Evolutionary conservation across 2,888 invertebrate species (phyloP), one percentile per base, ranked within the genome.

Genomic region (Helicoverpa assulta): DNA sequence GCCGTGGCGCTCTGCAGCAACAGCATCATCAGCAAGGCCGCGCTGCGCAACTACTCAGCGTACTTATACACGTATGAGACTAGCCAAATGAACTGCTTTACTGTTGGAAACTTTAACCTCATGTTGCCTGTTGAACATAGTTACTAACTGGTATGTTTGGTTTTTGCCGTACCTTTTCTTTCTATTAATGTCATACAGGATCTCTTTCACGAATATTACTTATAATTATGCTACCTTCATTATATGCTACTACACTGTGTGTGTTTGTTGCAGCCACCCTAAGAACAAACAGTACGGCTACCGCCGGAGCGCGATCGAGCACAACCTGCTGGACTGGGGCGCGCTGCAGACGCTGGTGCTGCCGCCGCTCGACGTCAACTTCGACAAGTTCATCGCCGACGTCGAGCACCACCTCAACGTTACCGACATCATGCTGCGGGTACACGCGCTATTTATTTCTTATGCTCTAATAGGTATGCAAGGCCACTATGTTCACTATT

Each of bases 1-100:
- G 97, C 94, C 0, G 91, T 97, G 52, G 96, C 96, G 6, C 92
- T 97, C 76, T 97, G 97, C 88, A 82, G 79, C 66, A 79, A 77
- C 65, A 70, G 68, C 54, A 14, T 83, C 68, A 80, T 83, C 65
- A 70, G 80, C 62, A 70, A 33, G 14, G 2, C 40, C 2, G 70
- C 72, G 0, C 59, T 83, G 8, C 43, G 55, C 10, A 78, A 80
- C 54, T 73, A 73, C 5, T 66, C 74, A 1, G 37, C 29, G 0
- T 78, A 57, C 52, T 58, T 83, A 7, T 70, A 37, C 26, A 65
- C 37, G 82, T 81, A 67, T 0, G 71, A 57, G 2, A 14, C n/a
- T 21, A 14, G 10, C 43, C 10, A 33, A 33, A 33, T 33, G 8
- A 33, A 33, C 8, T 33, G 33, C 10, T 10, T 10, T 33, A 33